Evolutionary conservation across 1,140 invertebrate species (phyloP), one percentile per base, ranked within the genome.

Genomic region (Saxidomus purpurata): DNA sequence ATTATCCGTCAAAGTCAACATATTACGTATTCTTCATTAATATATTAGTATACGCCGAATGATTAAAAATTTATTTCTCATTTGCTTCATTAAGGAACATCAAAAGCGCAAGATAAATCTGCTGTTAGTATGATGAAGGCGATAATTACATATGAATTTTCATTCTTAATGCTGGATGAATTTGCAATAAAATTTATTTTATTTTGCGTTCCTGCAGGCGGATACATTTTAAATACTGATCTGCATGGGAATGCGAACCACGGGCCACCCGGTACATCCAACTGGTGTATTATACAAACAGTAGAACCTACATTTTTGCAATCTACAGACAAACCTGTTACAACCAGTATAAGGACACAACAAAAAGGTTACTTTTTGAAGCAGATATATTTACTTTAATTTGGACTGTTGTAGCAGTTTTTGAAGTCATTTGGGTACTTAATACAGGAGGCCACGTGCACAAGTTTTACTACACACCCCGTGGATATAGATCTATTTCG

Each of bases 111-210:
- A 38, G 67, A 71, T 71, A 71, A 71, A 71, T 71, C 34, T 28
- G 67, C 34, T 15, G 13, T 38, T 71, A 22, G 67, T 34, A 71
- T 38, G 67, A 25, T 36, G 2, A 9, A 19, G 13, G 67, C n/a
- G 67, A 38, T 71, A 40, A 71, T 71, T 71, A 71, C 22, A 38
- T 4, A 19, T n/a, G 2, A 71, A 38, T 71, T 36, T 71, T 67
- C 15, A 36, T 38, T 71, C 34, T 3, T 4, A 71, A 19, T 40
- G 67, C 67, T 17, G 0, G 67, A 38, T 36, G 67, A 22, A 38
- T 71, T 40, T 38, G 34, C 67, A 71, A 71, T 71, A 36, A 71
- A 71, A 15, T 71, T 1, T 71, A 40, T 25, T 71, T 1, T 71
- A 40, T 71, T 36, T 38, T 36, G 31, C 19, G 17, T 36, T 17